Base-by-base conservation (phyloP, 1,140 invertebrate genomes). In the Solenopsis invicta region DNA sequence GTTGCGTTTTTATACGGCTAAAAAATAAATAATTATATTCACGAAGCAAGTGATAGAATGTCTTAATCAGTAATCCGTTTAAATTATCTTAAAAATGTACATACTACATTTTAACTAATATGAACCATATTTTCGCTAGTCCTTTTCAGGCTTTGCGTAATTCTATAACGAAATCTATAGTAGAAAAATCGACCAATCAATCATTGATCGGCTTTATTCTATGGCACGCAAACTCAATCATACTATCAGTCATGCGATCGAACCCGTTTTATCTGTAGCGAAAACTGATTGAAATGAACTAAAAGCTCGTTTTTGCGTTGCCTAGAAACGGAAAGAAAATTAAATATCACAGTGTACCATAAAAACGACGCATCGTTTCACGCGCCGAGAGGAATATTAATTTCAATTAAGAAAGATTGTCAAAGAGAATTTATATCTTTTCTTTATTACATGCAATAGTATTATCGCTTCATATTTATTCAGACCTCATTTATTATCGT, bases 251-350 rank as follows among this genome's bases (percentile, higher is more conserved):
- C 56, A 29, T 50, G 29, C 80, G 29, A 82, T 84, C 80, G 80
- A 75, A 12, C 54, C 16, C 80, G 29, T 84, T 84, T 84, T 50
- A 84, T 61, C 80, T 61, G 56, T 56, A 84, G 72, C 54, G 54
- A 54, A 13, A 74, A 74, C 54, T 52, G 80, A 72, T 54, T 84
- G 69, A 84, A 84, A 84, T 84, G 41, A 61, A 82, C 66, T 82
- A 82, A 82, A 84, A 84, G 54, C 80, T 37, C 54, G 45, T 74
- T 84, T 84, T 75, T 74, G 2, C 69, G 54, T 74, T 82, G 54
- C 54, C 54, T 61, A 61, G 69, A 24, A 84, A 84, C 69, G 29
- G 5, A 48, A 34, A 59, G 48, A 86, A 86, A 81, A 86, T 86
- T 86, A 86, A 80, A 69, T 67, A 85, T 80, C 34, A 62, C 18